A percentile compares a stretch with the other conserved stretches of the same genome.
phyloP scores from a whole-genome alignment of 1,140 invertebrate species.

The Drosophila nikananu region DNA sequence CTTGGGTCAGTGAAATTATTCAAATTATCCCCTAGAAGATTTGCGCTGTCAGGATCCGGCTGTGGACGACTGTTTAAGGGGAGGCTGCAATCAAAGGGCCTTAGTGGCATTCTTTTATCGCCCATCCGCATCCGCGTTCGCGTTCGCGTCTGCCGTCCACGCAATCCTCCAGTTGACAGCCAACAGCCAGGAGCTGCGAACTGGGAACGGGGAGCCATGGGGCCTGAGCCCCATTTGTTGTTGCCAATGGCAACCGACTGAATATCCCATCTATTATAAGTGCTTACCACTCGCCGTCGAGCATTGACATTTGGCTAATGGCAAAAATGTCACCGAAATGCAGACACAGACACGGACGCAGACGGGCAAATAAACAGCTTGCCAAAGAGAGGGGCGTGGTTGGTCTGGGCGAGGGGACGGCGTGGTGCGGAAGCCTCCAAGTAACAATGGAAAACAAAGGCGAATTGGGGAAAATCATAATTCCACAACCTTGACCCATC shows the following conservation, averaged over 20 bases:
- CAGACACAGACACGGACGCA: conserved; percentile 56
- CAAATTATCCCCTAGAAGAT: conserved; percentile 76
- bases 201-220: background rate
- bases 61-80: conserved; percentile 11
- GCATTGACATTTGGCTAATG: conserved; percentile 83
- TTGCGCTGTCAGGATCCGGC: conserved; percentile 65
- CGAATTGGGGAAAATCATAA: conserved; percentile 11
- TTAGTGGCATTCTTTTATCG: conserved; percentile 78
- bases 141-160: conserved; percentile 30
- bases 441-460: conserved; percentile 10
- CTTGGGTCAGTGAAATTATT: conserved; percentile 80
- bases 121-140: conserved; percentile 51
- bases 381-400: conserved; percentile 16
- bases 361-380: conserved; percentile 60
- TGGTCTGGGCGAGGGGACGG: background rate
- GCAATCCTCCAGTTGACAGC: conserved; percentile 61
- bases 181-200: conserved; percentile 32
- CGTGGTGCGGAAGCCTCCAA: background rate
- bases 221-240: conserved; percentile 31
- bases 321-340: conserved; percentile 80
- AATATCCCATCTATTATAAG: conserved; percentile 81
- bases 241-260: conserved; percentile 55
- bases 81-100: conserved; percentile 66
- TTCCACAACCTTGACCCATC: conserved; percentile 38
- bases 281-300: conserved; percentile 76